Conservation (phyloP, 2,888 invertebrate genomes). For the Monopis laevigella region DNA sequence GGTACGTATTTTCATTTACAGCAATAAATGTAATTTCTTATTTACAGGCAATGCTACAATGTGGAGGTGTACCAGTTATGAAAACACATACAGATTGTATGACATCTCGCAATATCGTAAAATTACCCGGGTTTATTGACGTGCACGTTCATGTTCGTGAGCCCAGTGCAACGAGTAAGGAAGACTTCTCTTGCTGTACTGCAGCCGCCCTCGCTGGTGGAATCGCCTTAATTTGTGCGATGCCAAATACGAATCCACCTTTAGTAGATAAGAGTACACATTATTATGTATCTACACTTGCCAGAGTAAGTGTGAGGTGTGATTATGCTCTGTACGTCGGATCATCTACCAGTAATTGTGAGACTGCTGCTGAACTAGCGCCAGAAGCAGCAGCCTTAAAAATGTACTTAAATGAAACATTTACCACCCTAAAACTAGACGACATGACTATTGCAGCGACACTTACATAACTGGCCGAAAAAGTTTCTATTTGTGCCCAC, state of each 20-base stretch:
- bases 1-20: too few species aligned
- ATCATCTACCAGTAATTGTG: constrained; percentile 86
- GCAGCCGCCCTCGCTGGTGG: constrained; percentile 93
- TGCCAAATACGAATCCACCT: constrained; percentile 98
- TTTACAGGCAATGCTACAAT: constrained; percentile 76
- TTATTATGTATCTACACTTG: constrained; percentile 82
- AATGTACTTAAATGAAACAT: constrained; percentile 99
- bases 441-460: constrained; percentile 89
- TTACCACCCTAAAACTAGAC: constrained; percentile 86
- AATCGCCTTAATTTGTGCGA: constrained; percentile 93
- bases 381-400: constrained; percentile 87
- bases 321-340: constrained; percentile 96
- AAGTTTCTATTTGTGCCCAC: constrained; percentile 94
- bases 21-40: too few species aligned
- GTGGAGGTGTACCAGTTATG: constrained; percentile 80
- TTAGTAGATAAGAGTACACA: constrained; percentile 85
- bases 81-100: constrained; percentile 98
- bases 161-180: constrained; percentile 97
- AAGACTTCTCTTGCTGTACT: constrained; percentile 93
- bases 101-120: constrained; percentile 86
- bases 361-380: constrained; percentile 77
- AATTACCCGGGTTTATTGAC: constrained; percentile 96
- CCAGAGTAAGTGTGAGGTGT: constrained; percentile 85
- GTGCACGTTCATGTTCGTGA: constrained; percentile 98
- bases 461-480: constrained; percentile 93